These are phyloP conservation scores for Sinohyriopsis cumingii DNA, from an alignment of 2,888 invertebrate genomes.

Conservation along the genomic window DNA sequence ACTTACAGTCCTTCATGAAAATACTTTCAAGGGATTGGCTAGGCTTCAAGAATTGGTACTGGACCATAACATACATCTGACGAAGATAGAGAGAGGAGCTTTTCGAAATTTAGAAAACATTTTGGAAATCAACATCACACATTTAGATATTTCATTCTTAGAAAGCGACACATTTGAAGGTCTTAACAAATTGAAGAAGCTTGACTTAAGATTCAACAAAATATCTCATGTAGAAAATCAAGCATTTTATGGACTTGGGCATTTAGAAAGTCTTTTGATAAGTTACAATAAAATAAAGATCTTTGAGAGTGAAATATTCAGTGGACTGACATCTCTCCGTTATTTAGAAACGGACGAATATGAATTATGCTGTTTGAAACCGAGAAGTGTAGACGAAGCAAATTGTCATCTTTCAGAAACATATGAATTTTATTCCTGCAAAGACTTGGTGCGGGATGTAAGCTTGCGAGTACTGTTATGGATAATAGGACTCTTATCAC, in stretches of 20 bases:
- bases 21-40: slow-evolving; percentile 6
- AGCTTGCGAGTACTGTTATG: slow-evolving; percentile 33
- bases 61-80: background rate
- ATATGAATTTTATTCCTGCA: slow-evolving; percentile 44
- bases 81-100: background rate
- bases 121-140: background rate
- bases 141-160: background rate
- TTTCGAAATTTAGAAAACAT: slow-evolving; percentile 15
- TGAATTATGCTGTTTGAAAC: background rate
- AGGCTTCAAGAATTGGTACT: slow-evolving; percentile 14
- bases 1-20: background rate
- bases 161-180: too few relatives aligned
- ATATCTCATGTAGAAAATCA: background rate
- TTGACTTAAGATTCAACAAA: too few relatives aligned
- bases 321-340: slow-evolving; percentile 7
- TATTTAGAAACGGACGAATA: slow-evolving; percentile 12
- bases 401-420: too few relatives aligned
- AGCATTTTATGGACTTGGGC: background rate
- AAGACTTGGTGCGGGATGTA: slow-evolving; percentile 38
- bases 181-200: too few relatives aligned
- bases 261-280: slow-evolving; percentile 16
- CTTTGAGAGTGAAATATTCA: too few relatives aligned
- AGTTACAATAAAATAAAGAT: slow-evolving; percentile 17
- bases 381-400: background rate
- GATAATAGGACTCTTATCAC: slow-evolving; percentile 29